Base-by-base conservation (phyloP, 2,113 vertebrate species). In the Opisthocomus hoazin region DNA sequence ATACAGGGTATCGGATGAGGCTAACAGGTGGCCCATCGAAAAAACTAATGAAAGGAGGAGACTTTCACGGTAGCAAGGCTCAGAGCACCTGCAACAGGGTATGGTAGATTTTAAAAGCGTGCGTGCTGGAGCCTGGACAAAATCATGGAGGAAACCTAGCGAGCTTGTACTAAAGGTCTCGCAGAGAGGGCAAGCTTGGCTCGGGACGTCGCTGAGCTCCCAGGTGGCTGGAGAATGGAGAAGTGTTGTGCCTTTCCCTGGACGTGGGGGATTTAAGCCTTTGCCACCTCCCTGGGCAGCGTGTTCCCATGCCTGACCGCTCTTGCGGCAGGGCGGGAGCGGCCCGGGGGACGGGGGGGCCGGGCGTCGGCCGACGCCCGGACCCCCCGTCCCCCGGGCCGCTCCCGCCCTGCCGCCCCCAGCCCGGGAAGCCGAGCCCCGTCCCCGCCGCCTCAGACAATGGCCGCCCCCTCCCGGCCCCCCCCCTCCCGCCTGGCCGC, bases 391-490 rank as follows among this genome's bases (percentile, higher is more conserved):
- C 29, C 61, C 61, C 43, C 66, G 73, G 69, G 63, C 89, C 26
- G 32, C 45, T 30, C 46, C 77, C 7, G 14, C 74, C 60, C 51
- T n/a, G 51, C 54, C 43, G 14, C 70, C 84, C 43, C 22, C 69
- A 15, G 63, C 45, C 73, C 15, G 61, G 51, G 81, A 16, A 73
- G 36, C 63, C 61, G 51, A 12, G 61, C 61, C 45, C 43, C 90
- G 96, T 96, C 95, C 96, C 95, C 81, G 97, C 97, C 94, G 63
- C 97, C 95, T 75, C 92, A 98, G 93, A 99, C 98, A 99, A 98
- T 98, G 96, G 98, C 94, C 79, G 43, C 92, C 80, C 65, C 68
- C 89, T 78, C 76, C 39, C 71, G 30, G 12, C 39, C 32, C 71
- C 15, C 32, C 92, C 73, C 68, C 43, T n/a, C n/a, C n/a, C n/a